Evolutionary conservation across 2,888 invertebrate species (phyloP), one percentile per base, ranked within the genome.

Genomic region (Sinopyrophorus schimmeli): DNA sequence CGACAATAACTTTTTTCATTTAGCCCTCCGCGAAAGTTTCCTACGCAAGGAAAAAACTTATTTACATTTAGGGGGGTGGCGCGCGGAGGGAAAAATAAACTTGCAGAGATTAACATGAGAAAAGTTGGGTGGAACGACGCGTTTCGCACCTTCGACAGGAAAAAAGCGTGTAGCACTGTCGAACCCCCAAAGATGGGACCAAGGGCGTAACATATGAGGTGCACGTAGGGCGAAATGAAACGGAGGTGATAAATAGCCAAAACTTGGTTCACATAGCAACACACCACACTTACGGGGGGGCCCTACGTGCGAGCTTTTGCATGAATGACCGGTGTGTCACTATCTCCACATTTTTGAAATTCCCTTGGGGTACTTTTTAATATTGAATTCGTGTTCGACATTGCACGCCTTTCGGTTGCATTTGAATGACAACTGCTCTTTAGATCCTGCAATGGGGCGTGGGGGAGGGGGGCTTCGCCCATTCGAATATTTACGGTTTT

Each of bases 211-310:
- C 66, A 66, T 61, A 64, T 65, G 60, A 68, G 63, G 54, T 52
- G 57, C 65, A 66, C 63, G 66, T 63, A 64, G 62, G 53, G 55
- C 60, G 60, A 65, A 66, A 66, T 65, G 65, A 65, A 66, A 66
- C 59, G 59, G 59, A 51, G 55, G 59, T 65, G 66, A 65, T 64
- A 65, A 64, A 66, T 65, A 62, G 61, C 57, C 48, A 35, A 51
- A 59, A 65, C 65, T 62, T 62, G 65, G 66, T 63, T 63, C 64
- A 61, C 65, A 65, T 64, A 60, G 64, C 60, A 65, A 65, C 64
- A 57, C 59, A 54, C 44, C 48, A 53, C 47, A n/a, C n/a, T 41
- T 51, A 46, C 39, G 20, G 23, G n/a, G n/a, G n/a, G n/a, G n/a
- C n/a, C 28, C 38, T 47, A 39, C 38, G 39, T 35, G 23, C 35